Evolutionary conservation across 2,888 invertebrate species (phyloP), one percentile per base, ranked within the genome.

Genomic region (Lepidochitona cinerea): DNA sequence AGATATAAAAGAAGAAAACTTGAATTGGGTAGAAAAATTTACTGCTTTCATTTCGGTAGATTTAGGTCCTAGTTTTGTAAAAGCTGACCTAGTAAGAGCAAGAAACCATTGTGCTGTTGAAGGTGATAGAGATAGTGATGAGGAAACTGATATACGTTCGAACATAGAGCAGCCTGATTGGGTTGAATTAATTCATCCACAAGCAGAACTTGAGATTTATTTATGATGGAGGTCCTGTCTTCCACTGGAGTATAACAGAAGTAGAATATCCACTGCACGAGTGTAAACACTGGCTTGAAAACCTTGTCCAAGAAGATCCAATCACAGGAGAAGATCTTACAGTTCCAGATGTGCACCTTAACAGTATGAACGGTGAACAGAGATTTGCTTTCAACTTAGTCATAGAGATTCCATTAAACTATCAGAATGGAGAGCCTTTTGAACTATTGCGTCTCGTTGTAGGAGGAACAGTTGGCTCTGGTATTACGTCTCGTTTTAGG

Each of bases 161-260:
- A 18, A 41, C 14, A 5, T 74, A 1, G 18, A 80, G 7, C 35
- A 72, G 41, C 82, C 81, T 29, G 52, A 70, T 71, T 33, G 59
- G n/a, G 33, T 64, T 41, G 41, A 41, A 18, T 18, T 41, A 41
- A 41, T 41, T 41, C 41, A 41, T 12, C 41, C 41, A 41, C 41
- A 41, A 41, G 41, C 41, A 33, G 74, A 70, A 41, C 73, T 49
- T 49, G 65, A 70, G 3, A 29, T 68, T 12, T n/a, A 81, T 69
- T 70, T 76, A 82, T 78, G 79, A 82, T 77, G 81, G 81, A 2
- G 82, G 82, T 6, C 77, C 77, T n/a, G 70, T 75, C 32, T 68
- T 70, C 67, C 73, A 81, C 54, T 75, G 77, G 53, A 41, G 41
- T 41, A 41, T 26, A 41, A 74, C 54, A 71, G 67, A 70, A 49